Base-by-base conservation (phyloP, 2,113 vertebrate species). In the Lasiurus borealis region DNA sequence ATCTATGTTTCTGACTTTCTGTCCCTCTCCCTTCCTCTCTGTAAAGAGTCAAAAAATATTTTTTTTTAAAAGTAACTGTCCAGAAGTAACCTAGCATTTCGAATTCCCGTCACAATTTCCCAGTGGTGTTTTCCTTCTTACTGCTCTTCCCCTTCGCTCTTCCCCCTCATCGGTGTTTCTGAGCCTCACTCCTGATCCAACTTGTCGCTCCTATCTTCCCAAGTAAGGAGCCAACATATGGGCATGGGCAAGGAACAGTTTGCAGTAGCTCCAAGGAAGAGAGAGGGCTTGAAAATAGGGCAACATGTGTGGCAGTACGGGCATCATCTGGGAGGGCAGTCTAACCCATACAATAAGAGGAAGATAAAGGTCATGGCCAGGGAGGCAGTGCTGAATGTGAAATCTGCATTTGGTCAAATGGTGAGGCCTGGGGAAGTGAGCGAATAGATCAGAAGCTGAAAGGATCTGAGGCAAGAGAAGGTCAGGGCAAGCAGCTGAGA, bases 381-480 rank as follows among this genome's bases (percentile, higher is more conserved):
- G 36, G 48, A 95, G 72, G 40, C 78, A 31, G 6, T 23, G 36
- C 46, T 71, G 57, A 36, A 69, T 54, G 16, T 91, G 27, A 31
- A n/a, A 50, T 88, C 52, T 73, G 76, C 16, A 11, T 68, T 44
- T 93, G 27, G 77, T 82, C 83, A 54, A 15, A 78, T 91, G 40
- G 23, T 69, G 77, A 95, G 48, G 50, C 34, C n/a, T 66, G 19
- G 46, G 69, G 86, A 93, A 83, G 21, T 85, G 27, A 89, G 50
- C 87, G 36, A 59, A 81, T 75, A 92, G 81, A 81, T 88, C 48
- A 86, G 78, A 88, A 88, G 36, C 77, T 59, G 44, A 77, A 83
- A 84, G 18, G 31, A 68, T 69, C 94, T 96, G 76, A 50, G 90
- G 68, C 54, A 90, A 54, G 78, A 85, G 82, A 81, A 73, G 68